phyloP scores from a whole-genome alignment of 2,888 invertebrate genomes.

The Leucophenga montana region DNA sequence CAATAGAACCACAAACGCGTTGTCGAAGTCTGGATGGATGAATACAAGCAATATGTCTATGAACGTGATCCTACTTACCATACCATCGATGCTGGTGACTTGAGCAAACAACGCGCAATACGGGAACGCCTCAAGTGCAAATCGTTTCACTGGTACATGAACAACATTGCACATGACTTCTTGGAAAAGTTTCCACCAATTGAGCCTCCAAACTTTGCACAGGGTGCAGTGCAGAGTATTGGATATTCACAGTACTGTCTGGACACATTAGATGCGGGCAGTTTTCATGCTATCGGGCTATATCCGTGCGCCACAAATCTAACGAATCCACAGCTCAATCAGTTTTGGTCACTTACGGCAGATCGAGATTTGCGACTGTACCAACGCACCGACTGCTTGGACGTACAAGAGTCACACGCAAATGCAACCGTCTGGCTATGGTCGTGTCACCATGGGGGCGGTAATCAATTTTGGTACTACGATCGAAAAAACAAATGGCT shows the following conservation, averaged over 20 bases:
- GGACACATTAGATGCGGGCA: constrained; percentile 77
- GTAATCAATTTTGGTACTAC: constrained; percentile 93
- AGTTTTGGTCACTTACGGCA: constrained; percentile 61
- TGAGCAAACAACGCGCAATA: constrained; percentile 84
- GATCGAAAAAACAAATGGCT: constrained; percentile 75
- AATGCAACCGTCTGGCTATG: constrained; percentile 85
- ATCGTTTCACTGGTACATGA: constrained; percentile 95
- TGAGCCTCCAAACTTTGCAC: constrained; percentile 86
- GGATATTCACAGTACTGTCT: constrained; percentile 80
- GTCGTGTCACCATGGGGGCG: constrained; percentile 89
- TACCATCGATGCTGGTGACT: constrained; percentile 85
- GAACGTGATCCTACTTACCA: constrained; percentile 81
- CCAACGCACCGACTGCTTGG: constrained; percentile 85
- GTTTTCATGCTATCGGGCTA: constrained; percentile 56
- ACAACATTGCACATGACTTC: constrained; percentile 92
- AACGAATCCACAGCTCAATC: constrained; percentile 53
- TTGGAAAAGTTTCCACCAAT: constrained; percentile 90
- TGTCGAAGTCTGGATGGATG: constrained; percentile 99
- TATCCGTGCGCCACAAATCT: constrained; percentile 54
- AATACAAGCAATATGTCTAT: constrained; percentile 91
- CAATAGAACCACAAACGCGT: constrained; percentile 90
- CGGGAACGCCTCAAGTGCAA: constrained; percentile 86
- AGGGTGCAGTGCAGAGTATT: constrained; percentile 82
- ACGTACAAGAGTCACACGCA: constrained; percentile 81
- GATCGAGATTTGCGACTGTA: constrained; percentile 72